phyloP scores from a whole-genome alignment of 2,888 invertebrate genomes.

The Melanostoma scalare region DNA sequence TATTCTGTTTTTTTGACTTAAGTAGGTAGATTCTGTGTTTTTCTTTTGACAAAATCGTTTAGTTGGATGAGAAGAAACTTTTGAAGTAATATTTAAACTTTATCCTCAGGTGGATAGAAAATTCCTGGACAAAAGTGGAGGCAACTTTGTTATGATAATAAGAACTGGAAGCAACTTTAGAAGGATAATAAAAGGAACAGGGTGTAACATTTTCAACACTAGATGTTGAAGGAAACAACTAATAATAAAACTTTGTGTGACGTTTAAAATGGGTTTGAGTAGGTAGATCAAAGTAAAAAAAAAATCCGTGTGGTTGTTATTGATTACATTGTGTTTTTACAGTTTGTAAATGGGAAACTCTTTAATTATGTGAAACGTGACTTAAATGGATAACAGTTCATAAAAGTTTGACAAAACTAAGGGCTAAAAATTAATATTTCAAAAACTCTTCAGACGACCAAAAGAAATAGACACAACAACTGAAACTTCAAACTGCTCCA shows the following conservation, averaged over 20 bases:
- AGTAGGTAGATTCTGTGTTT: neutral
- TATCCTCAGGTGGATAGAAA: neutral
- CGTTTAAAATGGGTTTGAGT: slow-evolving; percentile 29
- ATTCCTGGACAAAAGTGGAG: neutral
- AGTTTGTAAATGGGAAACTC: no score
- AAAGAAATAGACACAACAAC: no score
- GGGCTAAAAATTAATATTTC: no score
- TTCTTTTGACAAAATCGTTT: slow-evolving; percentile 2
- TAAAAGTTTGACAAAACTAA: no score
- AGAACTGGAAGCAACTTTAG: slow-evolving; percentile 9
- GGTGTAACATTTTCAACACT: slow-evolving; percentile 16
- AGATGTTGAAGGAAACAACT: slow-evolving; percentile 28
- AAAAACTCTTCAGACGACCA: no score
- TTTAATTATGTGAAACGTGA: no score
- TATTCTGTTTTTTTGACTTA: neutral
- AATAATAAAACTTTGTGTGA: slow-evolving; percentile 50
- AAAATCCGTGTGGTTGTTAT: neutral
- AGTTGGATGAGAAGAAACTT: slow-evolving; percentile 32
- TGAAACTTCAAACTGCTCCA: no score
- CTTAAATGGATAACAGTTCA: no score
- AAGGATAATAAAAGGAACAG: slow-evolving; percentile 40
- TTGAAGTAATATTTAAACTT: slow-evolving; percentile 21
- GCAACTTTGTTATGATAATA: slow-evolving; percentile 45
- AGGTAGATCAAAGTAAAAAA: slow-evolving; percentile 14
- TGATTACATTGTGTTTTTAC: no score